Evolutionary conservation across 1,140 invertebrate species (phyloP), one percentile per base, ranked within the genome.

Genomic region (Xylocopa sonorina): DNA sequence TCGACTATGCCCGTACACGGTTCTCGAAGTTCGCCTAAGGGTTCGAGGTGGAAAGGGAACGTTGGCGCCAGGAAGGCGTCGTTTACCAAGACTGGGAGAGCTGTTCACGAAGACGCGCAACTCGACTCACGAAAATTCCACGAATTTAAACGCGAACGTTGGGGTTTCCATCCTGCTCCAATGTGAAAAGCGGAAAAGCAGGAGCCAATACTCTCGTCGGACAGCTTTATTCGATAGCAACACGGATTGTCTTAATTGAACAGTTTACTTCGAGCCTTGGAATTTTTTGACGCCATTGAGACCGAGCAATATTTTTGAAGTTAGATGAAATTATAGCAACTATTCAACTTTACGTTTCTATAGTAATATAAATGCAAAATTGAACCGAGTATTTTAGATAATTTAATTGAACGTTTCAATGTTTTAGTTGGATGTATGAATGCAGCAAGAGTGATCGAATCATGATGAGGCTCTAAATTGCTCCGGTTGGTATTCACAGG

Each of bases 101-200:
- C 24, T 10, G 63, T 24, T 64, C 24, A 21, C 41, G 14, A 66
- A 66, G 63, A 29, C 67, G 50, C 32, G 50, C 32, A 55, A 53
- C 50, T 12, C 38, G 51, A 58, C n/a, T 18, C 68, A 71, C 68
- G 51, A 57, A 71, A 71, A 71, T 71, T 24, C 21, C 18, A n/a
- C 34, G 51, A 71, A 71, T 57, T 57, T 57, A 57, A 71, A 71
- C 34, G 51, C 51, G 6, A 57, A 2, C 27, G 51, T 57, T n/a
- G 16, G n/a, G 29, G n/a, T 41, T 69, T 18, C 27, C 46, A 34
- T 21, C 10, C 9, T 3, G 16, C 41, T 64, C 46, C 41, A 24
- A 46, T n/a, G 7, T 12, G 46, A 12, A 50, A 67, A 34, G 32
- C 18, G 18, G 38, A 71, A 71, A 55, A 32, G n/a, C 34, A 7